Evolutionary conservation across 2,888 invertebrate genomes (phyloP).

Genomic region (Caenorhabditis zanzibari): DNA sequence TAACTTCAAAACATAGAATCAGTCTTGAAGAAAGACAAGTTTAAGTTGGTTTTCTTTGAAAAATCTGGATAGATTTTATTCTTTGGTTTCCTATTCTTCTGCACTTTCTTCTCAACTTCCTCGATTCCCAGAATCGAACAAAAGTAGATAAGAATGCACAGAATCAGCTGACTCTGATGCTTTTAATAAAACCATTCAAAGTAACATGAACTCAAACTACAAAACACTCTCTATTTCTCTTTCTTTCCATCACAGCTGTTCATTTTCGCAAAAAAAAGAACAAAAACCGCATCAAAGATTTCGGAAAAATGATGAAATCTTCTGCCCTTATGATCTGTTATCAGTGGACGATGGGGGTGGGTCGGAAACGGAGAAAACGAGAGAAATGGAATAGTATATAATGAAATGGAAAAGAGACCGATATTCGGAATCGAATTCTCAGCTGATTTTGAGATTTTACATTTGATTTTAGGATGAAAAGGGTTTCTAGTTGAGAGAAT

Average conservation of each 20-base stretch:
- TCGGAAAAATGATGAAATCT: conserved; percentile 60
- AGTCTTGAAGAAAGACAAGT: no score
- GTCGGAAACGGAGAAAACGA: conserved; percentile 19
- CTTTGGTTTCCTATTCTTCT: no score
- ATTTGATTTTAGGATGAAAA: neutral
- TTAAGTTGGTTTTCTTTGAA: no score
- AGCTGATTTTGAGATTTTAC: conserved; percentile 20
- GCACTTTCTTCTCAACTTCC: no score
- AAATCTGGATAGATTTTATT: no score
- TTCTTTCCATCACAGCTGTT: neutral
- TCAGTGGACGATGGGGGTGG: conserved; percentile 30
- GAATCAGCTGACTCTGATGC: no score
- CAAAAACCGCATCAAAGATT: conserved; percentile 27
- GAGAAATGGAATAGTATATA: conserved; percentile 25
- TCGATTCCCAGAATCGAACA: no score
- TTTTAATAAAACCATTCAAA: no score
- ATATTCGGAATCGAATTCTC: neutral
- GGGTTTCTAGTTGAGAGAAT: neutral
- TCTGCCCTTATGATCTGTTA: conserved; percentile 37
- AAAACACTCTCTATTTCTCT: neutral
- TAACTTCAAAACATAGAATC: no score
- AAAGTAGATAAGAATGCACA: no score
- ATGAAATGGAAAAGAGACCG: conserved; percentile 18
- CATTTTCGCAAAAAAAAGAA: conserved; percentile 10
- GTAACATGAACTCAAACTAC: conserved; percentile 12